Evolutionary conservation across 2,113 vertebrate species (phyloP).

Genomic region (Tricholaema leucomelas): DNA sequence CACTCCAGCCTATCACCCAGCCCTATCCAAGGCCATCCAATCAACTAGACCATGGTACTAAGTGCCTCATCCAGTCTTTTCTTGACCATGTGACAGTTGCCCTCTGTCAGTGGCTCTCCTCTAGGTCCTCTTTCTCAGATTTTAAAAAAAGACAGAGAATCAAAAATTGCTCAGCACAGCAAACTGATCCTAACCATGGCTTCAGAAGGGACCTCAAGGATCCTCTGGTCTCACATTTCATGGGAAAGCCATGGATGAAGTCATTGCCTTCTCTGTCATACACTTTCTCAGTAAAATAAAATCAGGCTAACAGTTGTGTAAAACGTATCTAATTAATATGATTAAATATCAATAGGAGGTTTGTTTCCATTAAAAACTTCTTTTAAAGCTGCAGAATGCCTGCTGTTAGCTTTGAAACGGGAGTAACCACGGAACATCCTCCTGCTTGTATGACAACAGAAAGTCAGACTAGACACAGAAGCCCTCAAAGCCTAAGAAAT

Average conservation of each 20-base stretch:
- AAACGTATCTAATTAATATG: background rate
- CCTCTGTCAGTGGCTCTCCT: background rate
- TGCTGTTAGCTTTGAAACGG: background rate
- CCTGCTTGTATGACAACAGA: background rate
- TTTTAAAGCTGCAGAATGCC: background rate
- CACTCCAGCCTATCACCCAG: too few relatives aligned
- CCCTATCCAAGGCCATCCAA: too few relatives aligned
- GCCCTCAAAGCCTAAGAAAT: background rate
- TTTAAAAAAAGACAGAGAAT: background rate
- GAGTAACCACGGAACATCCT: background rate
- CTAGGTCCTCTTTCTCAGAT: background rate
- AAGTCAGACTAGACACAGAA: background rate
- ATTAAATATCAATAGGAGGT: background rate
- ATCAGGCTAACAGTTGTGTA: background rate
- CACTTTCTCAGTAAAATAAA: background rate
- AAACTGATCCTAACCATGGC: background rate
- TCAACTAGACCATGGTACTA: too few relatives aligned
- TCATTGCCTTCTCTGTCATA: background rate
- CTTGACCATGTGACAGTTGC: background rate
- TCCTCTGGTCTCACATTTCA: background rate
- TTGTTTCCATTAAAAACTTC: too few relatives aligned
- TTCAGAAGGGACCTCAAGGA: background rate
- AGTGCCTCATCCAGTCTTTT: too few relatives aligned
- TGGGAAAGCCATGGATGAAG: background rate
- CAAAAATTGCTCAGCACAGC: background rate